Base-by-base conservation (phyloP, 1,140 invertebrate genomes). In the Oppia nitens region DNA sequence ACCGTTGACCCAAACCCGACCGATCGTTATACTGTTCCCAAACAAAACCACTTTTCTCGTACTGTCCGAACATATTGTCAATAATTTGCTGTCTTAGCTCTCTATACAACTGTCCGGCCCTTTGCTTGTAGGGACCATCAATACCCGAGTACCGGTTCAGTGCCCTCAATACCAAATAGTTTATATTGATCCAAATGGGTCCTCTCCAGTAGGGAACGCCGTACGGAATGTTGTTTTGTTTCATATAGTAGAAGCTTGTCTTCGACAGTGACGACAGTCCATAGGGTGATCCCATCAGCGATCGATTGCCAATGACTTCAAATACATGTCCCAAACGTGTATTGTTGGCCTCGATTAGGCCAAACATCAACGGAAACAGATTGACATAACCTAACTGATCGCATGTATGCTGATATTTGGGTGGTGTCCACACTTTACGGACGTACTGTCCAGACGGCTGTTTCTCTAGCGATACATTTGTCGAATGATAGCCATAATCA, bases 121-220 rank as follows among this genome's bases (percentile, higher is more conserved):
- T 65, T 0, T 71, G 69, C 45, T 77, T 73, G 71, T 85, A 80
- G 1, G 87, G 85, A 0, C 91, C 91, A 3, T 76, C 72, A 0
- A 74, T 68, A 12, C 73, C 73, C 0, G 79, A 77, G 71, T 93
- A 91, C 73, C 91, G 76, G 66, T 85, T 72, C 12, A 98, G 73
- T 0, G 94, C 83, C 62, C 79, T 77, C 0, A 92, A 73, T 0
- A 86, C 84, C 60, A 99, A 73, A 70, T 91, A 99, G 74, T 99
- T 98, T 20, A 99, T 81, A 72, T 98, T 98, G 40, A 98, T 84
- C 96, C 96, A 99, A 62, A 99, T 86, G 28, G 87, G 77, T 1
- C 94, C 95, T 51, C 96, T 76, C 95, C 96, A 99, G 72, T 99
- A 99, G 50, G 96, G 95, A 17, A 88, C 86, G 76, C 98, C 94